Evolutionary conservation across 2,797 vertebrate genomes (phyloP), one percentile per base, ranked within the genome.

Genomic region (Sarcophilus harrisii): DNA sequence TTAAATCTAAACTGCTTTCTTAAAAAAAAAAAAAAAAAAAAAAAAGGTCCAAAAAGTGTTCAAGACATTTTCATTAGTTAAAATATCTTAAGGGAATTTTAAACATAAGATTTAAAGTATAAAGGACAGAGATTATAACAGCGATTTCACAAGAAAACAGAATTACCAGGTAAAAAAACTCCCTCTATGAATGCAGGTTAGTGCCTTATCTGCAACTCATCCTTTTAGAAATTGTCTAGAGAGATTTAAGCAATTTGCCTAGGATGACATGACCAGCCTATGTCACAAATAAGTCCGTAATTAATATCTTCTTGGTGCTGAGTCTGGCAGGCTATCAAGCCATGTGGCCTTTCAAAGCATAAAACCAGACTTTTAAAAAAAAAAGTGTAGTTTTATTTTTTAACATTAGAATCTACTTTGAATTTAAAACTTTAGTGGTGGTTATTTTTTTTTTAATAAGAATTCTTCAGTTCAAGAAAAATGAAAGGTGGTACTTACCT

Each of bases 401-500:
- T 38, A 18, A 21, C 16, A 73, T 93, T 54, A 66, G 49, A 95
- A 94, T n/a, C 30, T 5, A 45, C 32, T 27, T 28, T 2, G 8
- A 49, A 12, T 38, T 62, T 62, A 66, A 57, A 27, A 45, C 73
- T 81, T 27, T 24, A 81, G 21, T 24, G 18, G 73, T n/a, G 38
- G 18, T 24, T 24, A n/a, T 21, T 55, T 73, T n/a, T 66, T 66
- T n/a, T 94, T 45, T 45, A 29, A 14, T 1, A 73, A 55, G n/a
- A 38, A 57, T 66, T 29, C 0, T 91, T 57, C 87, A 93, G 3
- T 55, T 4, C 9, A 27, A 90, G 29, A 21, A 52, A 93, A 91
- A 87, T 81, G 62, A 73, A 32, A 18, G 49, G 89, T 32, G 0
- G 38, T 58, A 59, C 98, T 98, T 99, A 99, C 99, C 99, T 99